Evolutionary conservation across 2,797 vertebrate species (phyloP).

Genomic region (Schizothorax lantsangensis): DNA sequence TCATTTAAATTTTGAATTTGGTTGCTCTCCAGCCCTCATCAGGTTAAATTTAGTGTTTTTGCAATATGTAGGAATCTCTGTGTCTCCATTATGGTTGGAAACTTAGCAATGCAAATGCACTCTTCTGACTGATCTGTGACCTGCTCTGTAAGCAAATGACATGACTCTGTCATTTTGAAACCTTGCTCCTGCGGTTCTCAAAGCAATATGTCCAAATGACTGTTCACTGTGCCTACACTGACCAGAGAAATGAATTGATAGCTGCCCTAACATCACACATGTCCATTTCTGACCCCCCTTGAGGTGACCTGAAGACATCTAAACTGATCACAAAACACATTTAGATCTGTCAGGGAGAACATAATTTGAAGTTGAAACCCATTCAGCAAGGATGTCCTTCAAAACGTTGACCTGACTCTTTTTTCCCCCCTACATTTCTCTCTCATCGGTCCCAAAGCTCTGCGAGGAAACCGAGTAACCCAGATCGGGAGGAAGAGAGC

Average conservation of each 20-base stretch:
- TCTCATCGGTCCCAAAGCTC: conserved; percentile 77
- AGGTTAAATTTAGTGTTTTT: background rate
- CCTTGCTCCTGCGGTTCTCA: background rate
- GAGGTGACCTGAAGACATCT: conserved; percentile 17
- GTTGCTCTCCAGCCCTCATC: background rate
- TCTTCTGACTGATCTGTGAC: conserved; percentile 31
- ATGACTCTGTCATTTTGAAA: conserved; percentile 4
- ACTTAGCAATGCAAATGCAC: conserved; percentile 23
- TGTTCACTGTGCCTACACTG: conserved; percentile 10
- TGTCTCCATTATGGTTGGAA: background rate
- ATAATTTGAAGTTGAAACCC: conserved; percentile 74
- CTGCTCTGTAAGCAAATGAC: conserved; percentile 38
- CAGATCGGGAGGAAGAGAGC: conserved; percentile 70
- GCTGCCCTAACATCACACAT: conserved; percentile 8
- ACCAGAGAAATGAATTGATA: conserved; percentile 11
- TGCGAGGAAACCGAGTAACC: conserved; percentile 82
- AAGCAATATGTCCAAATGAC: conserved; percentile 39
- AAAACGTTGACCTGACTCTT: conserved; percentile 76
- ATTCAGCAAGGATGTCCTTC: conserved; percentile 83
- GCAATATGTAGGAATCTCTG: background rate
- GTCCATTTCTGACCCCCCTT: background rate
- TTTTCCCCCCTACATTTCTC: conserved; percentile 17
- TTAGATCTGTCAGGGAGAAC: conserved; percentile 37
- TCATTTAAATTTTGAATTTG: background rate
- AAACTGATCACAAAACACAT: conserved; percentile 17